A percentile compares a stretch with the other conserved stretches of the same genome.
These are phyloP conservation scores for Gadus chalcogrammus DNA, from an alignment of 2,113 vertebrate genomes.

Conservation along the genomic window DNA sequence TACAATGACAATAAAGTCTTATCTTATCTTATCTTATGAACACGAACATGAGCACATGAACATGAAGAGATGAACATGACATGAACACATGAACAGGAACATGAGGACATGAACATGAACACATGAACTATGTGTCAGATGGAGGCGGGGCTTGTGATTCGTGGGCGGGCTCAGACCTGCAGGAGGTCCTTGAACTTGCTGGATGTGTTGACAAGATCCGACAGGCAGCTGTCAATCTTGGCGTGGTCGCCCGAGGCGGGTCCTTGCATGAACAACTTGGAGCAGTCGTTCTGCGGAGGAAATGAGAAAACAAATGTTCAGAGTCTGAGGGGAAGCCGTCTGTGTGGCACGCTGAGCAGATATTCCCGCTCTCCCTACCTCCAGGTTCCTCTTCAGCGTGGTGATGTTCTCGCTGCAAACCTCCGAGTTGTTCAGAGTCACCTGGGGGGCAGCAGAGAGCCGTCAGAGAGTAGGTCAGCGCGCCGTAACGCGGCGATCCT, in stretches of 20 bases:
- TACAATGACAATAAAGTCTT: too few relatives aligned
- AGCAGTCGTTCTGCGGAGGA: constrained; percentile 83
- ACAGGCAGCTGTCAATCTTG: constrained; percentile 96
- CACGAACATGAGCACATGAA: too few relatives aligned
- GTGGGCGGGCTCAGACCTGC: constrained; percentile 73
- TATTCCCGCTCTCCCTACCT: constrained; percentile 69
- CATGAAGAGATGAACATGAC: too few relatives aligned
- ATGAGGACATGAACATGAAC: too few relatives aligned
- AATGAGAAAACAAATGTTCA: background rate
- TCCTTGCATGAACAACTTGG: constrained; percentile 88
- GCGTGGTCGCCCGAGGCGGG: constrained; percentile 82
- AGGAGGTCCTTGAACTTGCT: constrained; percentile 92
- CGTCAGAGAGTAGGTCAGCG: too few relatives aligned
- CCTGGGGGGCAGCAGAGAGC: constrained; percentile 63
- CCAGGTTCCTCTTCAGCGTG: constrained; percentile 93
- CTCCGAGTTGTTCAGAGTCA: constrained; percentile 94
- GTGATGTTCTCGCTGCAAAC: constrained; percentile 96
- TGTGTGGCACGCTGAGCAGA: background rate
- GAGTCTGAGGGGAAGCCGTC: background rate
- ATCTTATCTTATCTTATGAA: too few relatives aligned
- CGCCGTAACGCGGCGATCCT: too few relatives aligned
- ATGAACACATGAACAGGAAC: too few relatives aligned
- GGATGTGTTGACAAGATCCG: constrained; percentile 88
- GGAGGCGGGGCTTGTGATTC: too few relatives aligned
- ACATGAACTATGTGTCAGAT: too few relatives aligned